phyloP scores from a whole-genome alignment of 1,140 invertebrate species.

The Papilio aristodemus region DNA sequence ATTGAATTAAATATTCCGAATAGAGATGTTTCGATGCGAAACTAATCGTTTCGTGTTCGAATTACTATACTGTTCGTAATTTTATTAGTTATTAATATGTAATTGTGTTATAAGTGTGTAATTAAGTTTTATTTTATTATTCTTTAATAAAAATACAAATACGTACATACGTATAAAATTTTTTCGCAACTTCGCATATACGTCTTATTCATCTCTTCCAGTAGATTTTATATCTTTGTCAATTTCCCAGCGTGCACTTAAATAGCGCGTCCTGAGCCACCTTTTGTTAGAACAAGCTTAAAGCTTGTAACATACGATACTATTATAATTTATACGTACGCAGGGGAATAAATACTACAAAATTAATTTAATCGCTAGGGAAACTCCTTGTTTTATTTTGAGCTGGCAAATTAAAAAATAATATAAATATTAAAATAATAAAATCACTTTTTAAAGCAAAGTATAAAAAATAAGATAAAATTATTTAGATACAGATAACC shows the following conservation, averaged over 20 bases:
- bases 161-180: too few species aligned
- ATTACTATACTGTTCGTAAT: not conserved
- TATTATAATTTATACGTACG: not conserved
- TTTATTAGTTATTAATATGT: too few species aligned
- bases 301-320: constrained; percentile 6
- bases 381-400: not conserved
- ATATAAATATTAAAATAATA: too few species aligned
- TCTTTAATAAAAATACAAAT: too few species aligned
- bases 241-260: constrained; percentile 5
- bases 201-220: not conserved
- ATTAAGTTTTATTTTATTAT: too few species aligned
- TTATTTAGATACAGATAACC: too few species aligned
- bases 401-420: not conserved
- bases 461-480: too few species aligned
- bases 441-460: too few species aligned
- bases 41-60: constrained; percentile 7
- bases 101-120: too few species aligned
- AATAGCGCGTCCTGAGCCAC: constrained; percentile 10
- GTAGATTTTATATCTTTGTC: not conserved
- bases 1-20: not conserved
- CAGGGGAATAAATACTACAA: not conserved
- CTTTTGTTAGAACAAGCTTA: constrained; percentile 10
- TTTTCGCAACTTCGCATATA: too few species aligned
- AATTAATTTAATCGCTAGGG: not conserved
- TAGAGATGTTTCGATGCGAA: not conserved